Conservation (phyloP, 2,888 invertebrate species). For the Drosophila planitibia region DNA sequence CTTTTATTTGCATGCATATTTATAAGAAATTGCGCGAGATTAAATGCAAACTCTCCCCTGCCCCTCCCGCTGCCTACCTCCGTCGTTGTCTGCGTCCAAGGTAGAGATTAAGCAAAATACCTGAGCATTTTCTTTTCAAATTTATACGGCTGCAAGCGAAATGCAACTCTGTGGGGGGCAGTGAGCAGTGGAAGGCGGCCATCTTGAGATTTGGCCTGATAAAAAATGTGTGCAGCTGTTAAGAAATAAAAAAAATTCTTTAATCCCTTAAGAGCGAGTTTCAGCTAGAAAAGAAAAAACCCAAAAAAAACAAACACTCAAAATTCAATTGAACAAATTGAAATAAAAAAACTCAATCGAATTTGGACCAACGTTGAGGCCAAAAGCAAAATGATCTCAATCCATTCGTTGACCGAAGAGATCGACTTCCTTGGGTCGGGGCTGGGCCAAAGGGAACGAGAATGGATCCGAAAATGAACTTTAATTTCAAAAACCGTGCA, state of each 20-base stretch:
- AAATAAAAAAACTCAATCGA: not conserved
- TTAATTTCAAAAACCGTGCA: slow-evolving; percentile 78
- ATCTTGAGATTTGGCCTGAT: slow-evolving; percentile 34
- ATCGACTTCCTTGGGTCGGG: slow-evolving; percentile 22
- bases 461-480: slow-evolving; percentile 67
- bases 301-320: not conserved
- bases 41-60: slow-evolving; percentile 52
- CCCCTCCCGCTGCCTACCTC: too few relatives aligned
- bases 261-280: slow-evolving; percentile 27
- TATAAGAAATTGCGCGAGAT: slow-evolving; percentile 68
- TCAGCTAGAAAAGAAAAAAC: slow-evolving; percentile 3
- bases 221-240: slow-evolving; percentile 51
- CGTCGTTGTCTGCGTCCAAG: not conserved
- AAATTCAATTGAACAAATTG: not conserved
- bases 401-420: slow-evolving; percentile 33
- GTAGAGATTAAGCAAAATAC: slow-evolving; percentile 58
- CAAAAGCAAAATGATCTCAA: not conserved
- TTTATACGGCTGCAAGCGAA: slow-evolving; percentile 63
- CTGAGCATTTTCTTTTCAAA: slow-evolving; percentile 50
- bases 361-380: slow-evolving; percentile 2
- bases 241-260: slow-evolving; percentile 25
- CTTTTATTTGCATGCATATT: slow-evolving; percentile 77
- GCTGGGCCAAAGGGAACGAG: slow-evolving; percentile 48
- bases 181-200: slow-evolving; percentile 1
- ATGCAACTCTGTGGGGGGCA: slow-evolving; percentile 11